Base-by-base conservation (phyloP, 2,113 vertebrate genomes). In the Numida meleagris region DNA sequence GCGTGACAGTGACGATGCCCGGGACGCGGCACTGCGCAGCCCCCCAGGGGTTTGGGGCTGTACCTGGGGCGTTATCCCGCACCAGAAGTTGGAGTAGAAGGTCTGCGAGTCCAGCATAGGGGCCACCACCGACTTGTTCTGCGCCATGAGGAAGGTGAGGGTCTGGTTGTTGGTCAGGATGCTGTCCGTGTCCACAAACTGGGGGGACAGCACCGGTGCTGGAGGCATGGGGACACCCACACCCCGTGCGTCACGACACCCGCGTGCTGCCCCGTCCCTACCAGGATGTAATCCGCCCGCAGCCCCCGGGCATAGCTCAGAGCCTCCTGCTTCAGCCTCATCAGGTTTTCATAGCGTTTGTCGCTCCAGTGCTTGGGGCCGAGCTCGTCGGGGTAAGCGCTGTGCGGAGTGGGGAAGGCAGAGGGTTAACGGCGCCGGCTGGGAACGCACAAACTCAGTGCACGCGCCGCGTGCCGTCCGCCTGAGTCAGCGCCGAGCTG, bases 81-180 rank as follows among this genome's bases (percentile, higher is more conserved):
- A 99, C 99, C 99, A 99, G 98, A 98, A 99, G 96, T 99, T 99
- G 93, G 99, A 99, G 95, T 99, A 99, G 10, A 98, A 99, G 3
- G 99, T 99, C 97, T 98, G 99, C 0, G 99, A 99, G 87, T 99
- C 99, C 91, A 99, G 89, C 99, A 99, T 99, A 4, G 99, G 99
- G 1, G 99, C 99, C 7, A 98, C 98, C 71, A 99, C 98, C 0
- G 99, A 99, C 91, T 98, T 98, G 91, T 99, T 98, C 96, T 98
- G 98, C 0, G 98, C 98, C 8, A 99, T 98, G 78, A 99, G 96
- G 68, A 99, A 97, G 74, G 97, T 98, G 93, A 99, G 96, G 0
- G 98, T 99, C 84, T 99, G 98, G 19, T 98, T 98, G 97, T 99
- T 99, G 82, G 98, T 99, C 94, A 99, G 97, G 91, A 99, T 98